phyloP scores from a whole-genome alignment of 2,113 vertebrate species.

The Opisthocomus hoazin region DNA sequence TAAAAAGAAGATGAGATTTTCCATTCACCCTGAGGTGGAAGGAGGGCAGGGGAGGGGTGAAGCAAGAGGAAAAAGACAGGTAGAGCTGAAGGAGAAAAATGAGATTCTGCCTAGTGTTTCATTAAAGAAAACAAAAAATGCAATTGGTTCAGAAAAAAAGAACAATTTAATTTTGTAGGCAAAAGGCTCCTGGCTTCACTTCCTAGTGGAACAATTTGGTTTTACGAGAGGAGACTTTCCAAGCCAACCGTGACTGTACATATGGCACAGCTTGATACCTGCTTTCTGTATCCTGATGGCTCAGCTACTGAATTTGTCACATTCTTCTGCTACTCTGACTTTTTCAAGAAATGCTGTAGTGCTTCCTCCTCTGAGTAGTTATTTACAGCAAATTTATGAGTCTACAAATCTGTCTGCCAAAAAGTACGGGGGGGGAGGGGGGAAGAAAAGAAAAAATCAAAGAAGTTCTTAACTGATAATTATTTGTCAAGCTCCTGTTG shows the following conservation, averaged over 20 bases:
- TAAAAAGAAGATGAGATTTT: conserved; percentile 43
- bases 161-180: conserved; percentile 47
- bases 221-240: conserved; percentile 51
- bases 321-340: conserved; percentile 42
- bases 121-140: conserved; percentile 56
- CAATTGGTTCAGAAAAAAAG: neutral
- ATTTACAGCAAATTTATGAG: conserved; percentile 47
- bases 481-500: conserved; percentile 6
- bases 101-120: conserved; percentile 42
- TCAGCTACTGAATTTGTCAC: conserved; percentile 63
- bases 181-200: conserved; percentile 31
- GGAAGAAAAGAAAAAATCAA: neutral
- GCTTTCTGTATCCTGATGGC: conserved; percentile 58
- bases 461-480: conserved; percentile 3
- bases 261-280: conserved; percentile 64
- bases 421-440: neutral
- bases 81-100: conserved; percentile 26
- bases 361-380: conserved; percentile 31
- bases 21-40: neutral
- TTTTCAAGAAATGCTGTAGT: conserved; percentile 39
- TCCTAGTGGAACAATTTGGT: conserved; percentile 52
- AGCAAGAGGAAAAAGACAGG: conserved; percentile 21
- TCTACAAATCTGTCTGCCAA: conserved; percentile 34
- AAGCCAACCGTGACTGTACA: conserved; percentile 62
- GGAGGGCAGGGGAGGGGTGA: neutral